Evolutionary conservation across 2,888 invertebrate species (phyloP).

Genomic region (Chalcosyrphus nemorum): DNA sequence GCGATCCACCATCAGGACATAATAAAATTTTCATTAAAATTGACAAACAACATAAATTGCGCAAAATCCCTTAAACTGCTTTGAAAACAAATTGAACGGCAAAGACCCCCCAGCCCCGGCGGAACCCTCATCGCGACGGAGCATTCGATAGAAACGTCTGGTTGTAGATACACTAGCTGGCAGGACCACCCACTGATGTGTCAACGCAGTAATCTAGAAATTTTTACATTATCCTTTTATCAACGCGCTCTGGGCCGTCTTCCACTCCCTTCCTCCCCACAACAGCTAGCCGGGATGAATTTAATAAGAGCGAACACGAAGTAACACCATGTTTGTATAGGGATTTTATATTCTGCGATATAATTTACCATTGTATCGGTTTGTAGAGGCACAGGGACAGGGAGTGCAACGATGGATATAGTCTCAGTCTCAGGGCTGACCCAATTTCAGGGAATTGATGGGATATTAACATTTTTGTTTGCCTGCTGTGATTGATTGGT

Average conservation of each 20-base stretch:
- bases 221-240: constrained; percentile 70
- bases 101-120: too few species aligned
- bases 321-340: constrained; percentile 66
- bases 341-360: constrained; percentile 74
- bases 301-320: constrained; percentile 58
- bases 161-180: background rate
- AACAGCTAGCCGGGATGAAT: constrained; percentile 9
- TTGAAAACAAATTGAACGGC: constrained; percentile 75
- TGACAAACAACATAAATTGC: constrained; percentile 76
- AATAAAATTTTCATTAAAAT: constrained; percentile 76
- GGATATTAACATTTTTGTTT: constrained; percentile 56
- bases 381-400: constrained; percentile 34
- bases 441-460: constrained; percentile 44
- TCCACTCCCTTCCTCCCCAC: background rate
- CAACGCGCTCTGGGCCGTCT: constrained; percentile 10
- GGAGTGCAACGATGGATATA: background rate
- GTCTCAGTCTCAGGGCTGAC: constrained; percentile 38
- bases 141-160: constrained; percentile 25
- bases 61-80: constrained; percentile 76
- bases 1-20: constrained; percentile 66
- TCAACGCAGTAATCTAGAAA: constrained; percentile 70
- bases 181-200: constrained; percentile 63
- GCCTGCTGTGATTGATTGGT: constrained; percentile 63
- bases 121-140: constrained; percentile 3
- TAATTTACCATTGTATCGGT: constrained; percentile 74